These are phyloP conservation scores for Tetranychus urticae DNA, from an alignment of 1,140 invertebrate genomes.

Conservation along the genomic window DNA sequence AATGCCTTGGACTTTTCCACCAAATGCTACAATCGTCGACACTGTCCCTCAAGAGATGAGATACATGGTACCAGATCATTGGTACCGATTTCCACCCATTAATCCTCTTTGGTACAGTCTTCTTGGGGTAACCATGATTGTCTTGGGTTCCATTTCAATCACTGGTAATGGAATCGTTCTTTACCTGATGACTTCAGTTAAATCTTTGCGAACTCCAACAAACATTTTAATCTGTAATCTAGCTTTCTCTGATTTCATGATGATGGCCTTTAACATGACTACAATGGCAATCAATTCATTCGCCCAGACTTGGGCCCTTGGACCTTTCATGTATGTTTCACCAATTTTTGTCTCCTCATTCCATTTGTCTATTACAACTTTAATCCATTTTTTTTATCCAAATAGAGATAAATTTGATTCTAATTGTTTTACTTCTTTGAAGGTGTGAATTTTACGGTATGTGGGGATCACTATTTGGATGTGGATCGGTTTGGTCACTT, in stretches of 20 bases:
- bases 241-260: constrained; percentile 60
- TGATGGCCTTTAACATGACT: constrained; percentile 56
- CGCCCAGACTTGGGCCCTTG: constrained; percentile 59
- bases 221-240: constrained; percentile 62
- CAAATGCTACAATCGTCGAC: constrained; percentile 46
- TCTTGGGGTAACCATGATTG: constrained; percentile 43
- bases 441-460: constrained; percentile 41
- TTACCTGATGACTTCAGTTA: constrained; percentile 53
- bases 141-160: constrained; percentile 42
- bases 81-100: constrained; percentile 50
- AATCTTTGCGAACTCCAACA: constrained; percentile 49
- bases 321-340: constrained; percentile 39
- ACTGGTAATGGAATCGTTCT: constrained; percentile 59
- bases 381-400: background rate
- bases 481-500: constrained; percentile 58
- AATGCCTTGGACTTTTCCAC: constrained; percentile 4
- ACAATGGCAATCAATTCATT: constrained; percentile 57
- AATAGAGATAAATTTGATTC: background rate
- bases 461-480: constrained; percentile 49
- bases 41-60: constrained; percentile 43
- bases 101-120: constrained; percentile 52
- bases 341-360: no score
- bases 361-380: no score
- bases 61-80: constrained; percentile 40
- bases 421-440: no score